Conservation (phyloP, 2,113 vertebrate species). For the Capra hircus region DNA sequence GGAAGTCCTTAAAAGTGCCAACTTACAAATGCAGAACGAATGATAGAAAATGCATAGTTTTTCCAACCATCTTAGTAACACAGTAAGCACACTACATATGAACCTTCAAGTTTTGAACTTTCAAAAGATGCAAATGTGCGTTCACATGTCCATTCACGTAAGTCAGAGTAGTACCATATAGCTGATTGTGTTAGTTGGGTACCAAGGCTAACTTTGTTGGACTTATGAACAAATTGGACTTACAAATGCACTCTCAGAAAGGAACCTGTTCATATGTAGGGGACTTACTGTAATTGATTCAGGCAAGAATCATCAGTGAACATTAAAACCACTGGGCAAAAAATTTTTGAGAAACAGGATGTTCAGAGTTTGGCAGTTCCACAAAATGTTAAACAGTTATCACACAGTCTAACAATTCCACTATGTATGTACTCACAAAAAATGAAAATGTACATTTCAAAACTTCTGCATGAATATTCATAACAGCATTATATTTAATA, state of each 20-base stretch:
- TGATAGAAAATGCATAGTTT: not conserved
- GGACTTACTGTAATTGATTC: not conserved
- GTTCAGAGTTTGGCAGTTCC: not conserved
- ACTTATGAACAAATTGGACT: not conserved
- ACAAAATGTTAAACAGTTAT: slow-evolving; percentile 1
- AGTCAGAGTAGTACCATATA: not conserved
- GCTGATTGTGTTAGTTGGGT: not conserved
- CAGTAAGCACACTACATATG: not conserved
- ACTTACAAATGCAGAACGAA: not conserved
- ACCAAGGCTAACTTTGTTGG: not conserved
- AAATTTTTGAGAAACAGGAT: not conserved
- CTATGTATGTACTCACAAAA: not conserved
- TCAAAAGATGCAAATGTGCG: not conserved
- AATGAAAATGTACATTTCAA: not conserved
- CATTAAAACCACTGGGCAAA: not conserved
- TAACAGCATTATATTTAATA: not conserved
- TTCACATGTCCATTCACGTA: not conserved
- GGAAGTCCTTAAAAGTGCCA: not conserved
- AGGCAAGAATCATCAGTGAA: not conserved
- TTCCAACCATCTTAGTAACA: not conserved
- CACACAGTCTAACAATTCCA: not conserved
- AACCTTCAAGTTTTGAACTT: not conserved
- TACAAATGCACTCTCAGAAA: not conserved
- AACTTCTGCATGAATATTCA: slow-evolving; percentile 9
- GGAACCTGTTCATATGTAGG: not conserved